A percentile compares a stretch with the other conserved stretches of the same genome.
phyloP scores from a whole-genome alignment of 2,113 vertebrate genomes.

The Petaurus breviceps region DNA sequence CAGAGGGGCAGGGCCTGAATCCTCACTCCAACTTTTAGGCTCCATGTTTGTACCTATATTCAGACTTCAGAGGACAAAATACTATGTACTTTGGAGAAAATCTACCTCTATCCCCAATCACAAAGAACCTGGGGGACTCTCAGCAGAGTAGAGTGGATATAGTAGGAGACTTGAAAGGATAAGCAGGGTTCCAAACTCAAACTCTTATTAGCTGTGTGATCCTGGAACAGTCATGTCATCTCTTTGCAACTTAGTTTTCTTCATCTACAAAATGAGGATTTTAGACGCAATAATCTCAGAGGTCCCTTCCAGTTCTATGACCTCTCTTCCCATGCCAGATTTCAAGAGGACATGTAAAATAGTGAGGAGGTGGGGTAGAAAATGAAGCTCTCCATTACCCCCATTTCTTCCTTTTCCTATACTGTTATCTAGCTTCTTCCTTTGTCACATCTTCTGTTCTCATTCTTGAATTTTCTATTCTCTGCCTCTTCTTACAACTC shows the following conservation, averaged over 20 bases:
- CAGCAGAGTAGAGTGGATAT: not conserved
- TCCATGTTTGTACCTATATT: not conserved
- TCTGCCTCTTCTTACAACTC: not conserved
- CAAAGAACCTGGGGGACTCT: not conserved
- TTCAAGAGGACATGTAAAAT: not conserved
- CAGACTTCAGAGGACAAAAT: not conserved
- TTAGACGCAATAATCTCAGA: not conserved
- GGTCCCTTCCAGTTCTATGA: not conserved
- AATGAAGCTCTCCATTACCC: not conserved
- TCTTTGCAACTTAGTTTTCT: not conserved
- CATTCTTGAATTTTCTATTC: not conserved
- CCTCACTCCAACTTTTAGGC: not conserved
- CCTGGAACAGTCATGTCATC: not conserved
- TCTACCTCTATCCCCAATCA: not conserved
- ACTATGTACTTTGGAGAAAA: not conserved
- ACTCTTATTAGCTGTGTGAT: not conserved
- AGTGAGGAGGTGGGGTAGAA: not conserved
- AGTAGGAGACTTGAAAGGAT: not conserved
- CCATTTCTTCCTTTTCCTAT: not conserved
- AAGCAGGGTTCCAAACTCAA: not conserved
- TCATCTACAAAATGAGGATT: constrained; percentile 14
- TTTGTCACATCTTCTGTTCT: not conserved
- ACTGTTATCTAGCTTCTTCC: too few relatives aligned
- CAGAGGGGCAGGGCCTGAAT: not conserved
- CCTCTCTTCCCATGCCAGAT: not conserved